Evolutionary conservation across 2,797 vertebrate species (phyloP), one percentile per base, ranked within the genome.

Genomic region (Neosalanx taihuensis): DNA sequence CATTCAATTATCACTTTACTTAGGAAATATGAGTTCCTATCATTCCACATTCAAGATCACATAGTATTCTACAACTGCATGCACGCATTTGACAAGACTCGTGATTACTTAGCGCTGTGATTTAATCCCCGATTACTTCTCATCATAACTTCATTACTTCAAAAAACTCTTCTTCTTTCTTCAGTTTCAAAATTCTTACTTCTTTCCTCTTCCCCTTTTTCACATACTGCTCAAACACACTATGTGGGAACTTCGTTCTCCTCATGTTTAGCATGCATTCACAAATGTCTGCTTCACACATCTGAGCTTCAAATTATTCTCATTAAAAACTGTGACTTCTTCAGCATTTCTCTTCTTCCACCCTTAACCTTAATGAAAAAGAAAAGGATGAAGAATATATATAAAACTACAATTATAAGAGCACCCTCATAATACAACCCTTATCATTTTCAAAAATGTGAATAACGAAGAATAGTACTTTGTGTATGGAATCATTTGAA

Each of bases 301-400:
- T 95, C 94, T 95, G 94, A 96, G 95, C 95, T 96, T 97, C 95
- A 96, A 94, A 94, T 95, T 95, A 96, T 93, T 94, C 92, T 94
- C 92, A 97, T 94, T 95, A 95, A 93, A 94, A 96, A 97, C 95
- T 94, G 95, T 94, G 95, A 95, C 95, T 95, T 97, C 95, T 95
- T 98, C 96, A 92, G 94, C 92, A 95, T 96, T 97, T 95, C 95
- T 96, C 95, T 98, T 95, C 95, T 98, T 95, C 96, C 96, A 94
- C 91, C 94, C 95, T 78, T 97, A 96, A 98, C 96, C 95, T 98
- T 98, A 93, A 97, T 96, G 96, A 94, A 97, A 97, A 97, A 98
- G 95, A 98, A 95, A 95, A 97, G 95, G 95, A 95, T 98, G 95
- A 96, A 26, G 23, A 26, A 26, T 26, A 95, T 95, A 94, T 96